phyloP scores from a whole-genome alignment of 2,888 invertebrate genomes.

The Euclidia mi region DNA sequence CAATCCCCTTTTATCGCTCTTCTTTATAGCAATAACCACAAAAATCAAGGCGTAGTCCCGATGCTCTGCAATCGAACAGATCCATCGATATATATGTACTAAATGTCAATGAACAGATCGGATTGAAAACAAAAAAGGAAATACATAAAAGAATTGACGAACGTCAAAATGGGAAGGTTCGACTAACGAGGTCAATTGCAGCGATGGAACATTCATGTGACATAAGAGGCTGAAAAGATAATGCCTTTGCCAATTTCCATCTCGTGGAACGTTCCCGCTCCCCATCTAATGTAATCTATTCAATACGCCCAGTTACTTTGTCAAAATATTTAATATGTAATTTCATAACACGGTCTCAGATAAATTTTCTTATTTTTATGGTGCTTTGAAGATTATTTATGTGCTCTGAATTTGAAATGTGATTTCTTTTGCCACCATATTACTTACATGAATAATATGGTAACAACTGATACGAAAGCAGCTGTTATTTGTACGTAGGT shows the following conservation, averaged over 20 bases:
- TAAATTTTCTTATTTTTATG: conserved; percentile 1
- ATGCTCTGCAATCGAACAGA: neutral
- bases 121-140: neutral
- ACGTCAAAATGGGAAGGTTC: conserved; percentile 5
- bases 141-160: neutral
- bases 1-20: too few species aligned
- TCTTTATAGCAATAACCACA: too few species aligned
- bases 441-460: neutral
- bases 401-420: neutral
- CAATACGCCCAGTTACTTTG: conserved; percentile 19
- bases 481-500: too few species aligned
- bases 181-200: conserved; percentile 47
- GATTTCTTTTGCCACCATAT: neutral
- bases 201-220: conserved; percentile 33
- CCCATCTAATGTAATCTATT: conserved; percentile 35
- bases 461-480: too few species aligned
- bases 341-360: conserved; percentile 9
- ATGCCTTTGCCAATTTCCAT: conserved; percentile 32
- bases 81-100: too few species aligned
- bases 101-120: too few species aligned
- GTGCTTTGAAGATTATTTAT: neutral
- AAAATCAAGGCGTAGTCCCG: neutral
- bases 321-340: conserved; percentile 8
- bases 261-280: conserved; percentile 31
- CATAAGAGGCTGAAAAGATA: conserved; percentile 34